These are phyloP conservation scores for Liolophura sinensis DNA, from an alignment of 1,140 invertebrate species.

Conservation along the genomic window DNA sequence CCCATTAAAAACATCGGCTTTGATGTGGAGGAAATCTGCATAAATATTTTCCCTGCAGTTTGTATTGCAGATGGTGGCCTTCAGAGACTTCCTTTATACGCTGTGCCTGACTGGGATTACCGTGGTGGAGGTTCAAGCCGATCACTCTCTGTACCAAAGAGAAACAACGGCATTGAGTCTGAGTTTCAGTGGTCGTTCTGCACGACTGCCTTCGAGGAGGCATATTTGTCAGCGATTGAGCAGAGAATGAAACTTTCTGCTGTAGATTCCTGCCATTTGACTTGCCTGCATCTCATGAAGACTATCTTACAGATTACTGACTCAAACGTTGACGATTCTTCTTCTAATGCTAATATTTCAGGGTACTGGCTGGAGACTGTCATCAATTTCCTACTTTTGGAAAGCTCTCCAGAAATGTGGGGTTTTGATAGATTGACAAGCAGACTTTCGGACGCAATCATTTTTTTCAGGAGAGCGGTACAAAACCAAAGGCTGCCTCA, in stretches of 20 bases:
- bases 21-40: slow-evolving; percentile 32
- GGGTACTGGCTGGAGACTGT: slow-evolving; percentile 34
- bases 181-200: slow-evolving; percentile 37
- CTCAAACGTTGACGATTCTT: slow-evolving; percentile 23
- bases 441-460: slow-evolving; percentile 40
- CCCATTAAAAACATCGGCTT: slow-evolving; percentile 31
- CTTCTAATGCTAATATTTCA: slow-evolving; percentile 34
- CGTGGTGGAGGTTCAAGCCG: slow-evolving; percentile 11
- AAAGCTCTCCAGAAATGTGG: slow-evolving; percentile 38
- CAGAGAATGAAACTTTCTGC: slow-evolving; percentile 23
- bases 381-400: slow-evolving; percentile 37
- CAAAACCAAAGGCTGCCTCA: slow-evolving; percentile 34
- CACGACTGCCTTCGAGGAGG: slow-evolving; percentile 23
- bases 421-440: slow-evolving; percentile 28
- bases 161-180: slow-evolving; percentile 4
- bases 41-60: slow-evolving; percentile 39
- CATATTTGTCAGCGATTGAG: slow-evolving; percentile 21
- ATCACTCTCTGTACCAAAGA: slow-evolving; percentile 2
- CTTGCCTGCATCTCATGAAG: slow-evolving; percentile 37
- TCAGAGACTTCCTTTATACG: slow-evolving; percentile 28
- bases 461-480: slow-evolving; percentile 37
- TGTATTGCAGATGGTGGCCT: slow-evolving; percentile 25
- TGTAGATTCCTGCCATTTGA: slow-evolving; percentile 27
- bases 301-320: slow-evolving; percentile 27
- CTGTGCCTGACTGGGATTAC: slow-evolving; percentile 21